Conservation (phyloP, 2,888 invertebrate genomes). For the Euplagia quadripunctaria region DNA sequence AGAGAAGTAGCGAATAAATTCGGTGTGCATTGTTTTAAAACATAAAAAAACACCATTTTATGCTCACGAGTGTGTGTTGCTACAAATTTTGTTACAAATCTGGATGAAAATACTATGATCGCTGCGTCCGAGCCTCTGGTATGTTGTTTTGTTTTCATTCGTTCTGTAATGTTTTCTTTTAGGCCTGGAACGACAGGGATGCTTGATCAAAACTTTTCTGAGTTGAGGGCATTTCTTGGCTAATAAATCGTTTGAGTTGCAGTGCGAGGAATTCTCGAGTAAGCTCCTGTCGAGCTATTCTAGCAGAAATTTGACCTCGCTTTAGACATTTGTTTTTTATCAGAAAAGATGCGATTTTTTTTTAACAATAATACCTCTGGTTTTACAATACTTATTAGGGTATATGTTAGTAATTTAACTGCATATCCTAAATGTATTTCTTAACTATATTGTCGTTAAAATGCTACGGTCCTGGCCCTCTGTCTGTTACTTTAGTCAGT, state of each 20-base stretch:
- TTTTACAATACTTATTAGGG: too few relatives aligned
- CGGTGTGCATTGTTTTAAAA: slow-evolving; percentile 19
- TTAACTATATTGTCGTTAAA: too few relatives aligned
- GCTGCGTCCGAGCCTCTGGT: slow-evolving; percentile 97
- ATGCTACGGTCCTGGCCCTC: too few relatives aligned
- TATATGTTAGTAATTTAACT: too few relatives aligned
- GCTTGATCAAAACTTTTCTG: neutral
- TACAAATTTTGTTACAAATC: slow-evolving; percentile 89
- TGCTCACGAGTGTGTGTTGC: slow-evolving; percentile 60
- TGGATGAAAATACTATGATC: slow-evolving; percentile 96
- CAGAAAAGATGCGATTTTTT: neutral
- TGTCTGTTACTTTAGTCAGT: too few relatives aligned
- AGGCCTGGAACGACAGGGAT: neutral
- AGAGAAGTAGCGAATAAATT: slow-evolving; percentile 15
- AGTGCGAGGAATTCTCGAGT: neutral
- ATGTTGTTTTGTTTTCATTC: slow-evolving; percentile 55
- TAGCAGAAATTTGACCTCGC: neutral
- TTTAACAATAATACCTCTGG: too few relatives aligned
- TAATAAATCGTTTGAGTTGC: neutral
- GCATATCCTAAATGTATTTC: too few relatives aligned
- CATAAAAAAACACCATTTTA: slow-evolving; percentile 38
- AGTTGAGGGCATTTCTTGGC: neutral
- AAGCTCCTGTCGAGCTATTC: neutral
- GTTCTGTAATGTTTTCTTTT: neutral
- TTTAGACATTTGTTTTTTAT: neutral